These are phyloP conservation scores for Sycobia sp. DNA, from an alignment of 1,140 invertebrate genomes.

Conservation along the genomic window DNA sequence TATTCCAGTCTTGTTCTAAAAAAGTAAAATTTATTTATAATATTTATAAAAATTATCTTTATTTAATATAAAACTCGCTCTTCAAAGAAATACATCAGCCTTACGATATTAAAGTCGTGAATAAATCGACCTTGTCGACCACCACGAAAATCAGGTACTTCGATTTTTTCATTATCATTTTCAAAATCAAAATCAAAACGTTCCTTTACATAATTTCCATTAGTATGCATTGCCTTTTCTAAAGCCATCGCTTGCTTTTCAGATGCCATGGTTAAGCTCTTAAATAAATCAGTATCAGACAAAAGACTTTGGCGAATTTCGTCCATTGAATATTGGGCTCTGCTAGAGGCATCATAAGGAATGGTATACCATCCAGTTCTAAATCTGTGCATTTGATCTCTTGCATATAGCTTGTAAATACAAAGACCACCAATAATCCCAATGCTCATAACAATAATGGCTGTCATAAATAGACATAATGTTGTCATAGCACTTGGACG, in stretches of 20 bases:
- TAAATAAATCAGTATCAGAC: constrained; percentile 49
- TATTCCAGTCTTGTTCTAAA: constrained; percentile 81
- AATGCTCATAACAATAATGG: constrained; percentile 74
- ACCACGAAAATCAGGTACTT: constrained; percentile 79
- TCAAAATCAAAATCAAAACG: constrained; percentile 76
- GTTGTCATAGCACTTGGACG: constrained; percentile 69
- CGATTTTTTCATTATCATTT: constrained; percentile 74
- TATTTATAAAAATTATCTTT: constrained; percentile 1
- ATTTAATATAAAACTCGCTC: not conserved
- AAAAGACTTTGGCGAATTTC: constrained; percentile 48
- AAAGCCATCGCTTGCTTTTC: constrained; percentile 45
- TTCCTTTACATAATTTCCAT: constrained; percentile 70
- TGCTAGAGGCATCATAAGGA: constrained; percentile 62
- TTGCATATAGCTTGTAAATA: constrained; percentile 76
- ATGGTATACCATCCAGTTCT: constrained; percentile 72
- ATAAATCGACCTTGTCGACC: constrained; percentile 81
- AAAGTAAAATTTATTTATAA: constrained; percentile 35
- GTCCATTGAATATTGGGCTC: constrained; percentile 50
- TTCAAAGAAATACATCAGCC: too few species aligned
- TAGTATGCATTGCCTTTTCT: constrained; percentile 41
- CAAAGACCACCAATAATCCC: constrained; percentile 78
- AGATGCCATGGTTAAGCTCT: constrained; percentile 42
- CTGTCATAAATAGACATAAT: constrained; percentile 73
- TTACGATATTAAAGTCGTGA: constrained; percentile 83
- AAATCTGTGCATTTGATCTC: constrained; percentile 65